Evolutionary conservation across 2,888 invertebrate genomes (phyloP), one percentile per base, ranked within the genome.

Genomic region (Morpho helenor): DNA sequence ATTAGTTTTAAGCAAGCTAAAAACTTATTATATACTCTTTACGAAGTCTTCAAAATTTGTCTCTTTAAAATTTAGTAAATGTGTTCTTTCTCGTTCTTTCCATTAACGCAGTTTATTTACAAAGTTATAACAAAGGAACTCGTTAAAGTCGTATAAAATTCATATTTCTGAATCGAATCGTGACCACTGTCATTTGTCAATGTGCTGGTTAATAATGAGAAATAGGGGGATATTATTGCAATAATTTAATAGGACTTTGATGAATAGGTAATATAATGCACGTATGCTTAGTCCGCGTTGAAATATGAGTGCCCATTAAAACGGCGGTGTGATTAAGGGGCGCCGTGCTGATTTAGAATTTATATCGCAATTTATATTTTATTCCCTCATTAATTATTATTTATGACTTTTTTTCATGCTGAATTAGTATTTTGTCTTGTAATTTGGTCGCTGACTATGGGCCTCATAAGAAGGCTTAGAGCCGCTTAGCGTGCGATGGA

Each of bases 161-260:
- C 47, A 46, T 45, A 8, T 10, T 47, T 41, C 40, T 44, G 49
- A 49, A 49, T 49, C 56, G 50, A 10, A 52, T 62, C 62, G 64
- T 62, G 62, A 66, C 62, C 61, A 31, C 60, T 64, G 62, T 62
- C 62, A 56, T 58, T 54, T 60, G 56, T 56, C 49, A 54, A 57
- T 56, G 50, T 58, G 48, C 47, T 43, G 50, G 54, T 56, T 63
- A 64, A 62, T 64, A 60, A 59, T 56, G 53, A 64, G 52, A 54
- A 57, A 54, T 58, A 46, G 57, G 53, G 56, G 52, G 44, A 60
- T 44, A 40, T 6, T 62, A 62, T 46, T 45, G 57, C 43, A 52
- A 60, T 60, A 57, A 60, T 62, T 62, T 52, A 45, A 50, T 52
- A 43, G 46, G 57, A 57, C 60, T 51, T 41, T 48, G 62, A 62